Evolutionary conservation across 2,113 vertebrate genomes (phyloP), one percentile per base, ranked within the genome.

Genomic region (Delphinus delphis): DNA sequence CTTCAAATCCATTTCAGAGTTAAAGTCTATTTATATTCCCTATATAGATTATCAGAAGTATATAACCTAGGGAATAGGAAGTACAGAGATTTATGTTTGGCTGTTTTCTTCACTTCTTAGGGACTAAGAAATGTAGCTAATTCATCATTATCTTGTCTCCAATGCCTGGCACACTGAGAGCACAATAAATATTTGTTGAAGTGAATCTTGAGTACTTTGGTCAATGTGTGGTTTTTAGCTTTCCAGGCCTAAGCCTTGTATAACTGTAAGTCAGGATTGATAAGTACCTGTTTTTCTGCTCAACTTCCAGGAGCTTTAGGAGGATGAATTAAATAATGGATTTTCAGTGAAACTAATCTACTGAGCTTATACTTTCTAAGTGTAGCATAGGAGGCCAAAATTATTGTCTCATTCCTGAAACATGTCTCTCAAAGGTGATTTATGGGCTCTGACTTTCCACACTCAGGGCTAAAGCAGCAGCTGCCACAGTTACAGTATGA

Each of bases 361-460:
- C 33, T 93, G 88, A 96, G 55, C 44, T 93, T 88, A 85, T 17
- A 94, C 68, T 97, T 92, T 93, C 86, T 38, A 90, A 96, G 73
- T 88, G n/a, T 41, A 67, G 7, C 63, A 50, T 5, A 81, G 70
- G 41, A 97, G 41, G 36, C 44, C 58, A 89, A 50, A 93, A 63
- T 90, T 74, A 84, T 6, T 85, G 63, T 94, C 58, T 55, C 50
- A 86, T 55, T 85, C 47, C 50, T 96, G 26, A 86, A 95, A 70
- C 18, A 21, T 79, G 62, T 93, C 68, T 95, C 68, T 94, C 33
- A 62, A 14, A 84, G 38, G 47, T 79, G 95, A 86, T 82, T 95
- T 90, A 82, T 20, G 53, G 73, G 18, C 85, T 81, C 28, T 92
- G 60, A 65, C 21, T 74, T 95, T 50, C 18, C 44, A 20, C 14